These are phyloP conservation scores for Lytechinus variegatus DNA, from an alignment of 35 echinoderm and acorn worm species.

Conservation along the genomic window DNA sequence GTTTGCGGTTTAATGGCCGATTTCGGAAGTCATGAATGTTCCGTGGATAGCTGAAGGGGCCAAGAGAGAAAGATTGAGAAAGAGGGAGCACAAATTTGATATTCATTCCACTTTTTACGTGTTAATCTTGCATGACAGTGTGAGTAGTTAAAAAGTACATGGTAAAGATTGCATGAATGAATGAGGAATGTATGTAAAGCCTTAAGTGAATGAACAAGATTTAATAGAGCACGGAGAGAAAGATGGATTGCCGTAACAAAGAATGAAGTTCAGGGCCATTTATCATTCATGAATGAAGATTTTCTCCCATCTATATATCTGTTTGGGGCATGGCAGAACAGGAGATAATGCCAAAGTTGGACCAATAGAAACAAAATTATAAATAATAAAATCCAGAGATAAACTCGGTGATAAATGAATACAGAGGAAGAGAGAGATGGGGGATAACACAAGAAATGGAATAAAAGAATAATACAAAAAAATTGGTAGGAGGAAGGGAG, in stretches of 20 bases:
- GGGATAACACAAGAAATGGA: background rate
- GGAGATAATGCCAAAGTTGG: too few species aligned
- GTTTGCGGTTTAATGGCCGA: constrained; percentile 1
- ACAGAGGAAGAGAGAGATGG: background rate
- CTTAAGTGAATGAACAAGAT: background rate
- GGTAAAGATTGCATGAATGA: background rate
- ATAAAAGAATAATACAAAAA: background rate
- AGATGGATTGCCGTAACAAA: background rate
- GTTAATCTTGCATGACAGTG: background rate
- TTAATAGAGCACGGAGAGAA: background rate
- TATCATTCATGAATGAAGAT: background rate
- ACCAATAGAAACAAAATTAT: too few species aligned
- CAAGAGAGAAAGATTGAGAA: background rate
- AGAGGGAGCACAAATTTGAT: background rate
- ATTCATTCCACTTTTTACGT: background rate
- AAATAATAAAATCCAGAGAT: too few species aligned
- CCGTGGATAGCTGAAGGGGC: background rate
- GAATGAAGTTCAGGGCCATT: background rate
- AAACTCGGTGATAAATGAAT: too few species aligned
- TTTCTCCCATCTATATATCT: background rate
- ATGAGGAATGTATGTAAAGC: background rate
- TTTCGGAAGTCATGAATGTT: background rate
- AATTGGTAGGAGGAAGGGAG: background rate
- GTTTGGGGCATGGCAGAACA: background rate
- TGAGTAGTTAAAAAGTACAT: background rate